These are phyloP conservation scores for Hestina assimilis DNA, from an alignment of 1,140 invertebrate species.

Conservation along the genomic window DNA sequence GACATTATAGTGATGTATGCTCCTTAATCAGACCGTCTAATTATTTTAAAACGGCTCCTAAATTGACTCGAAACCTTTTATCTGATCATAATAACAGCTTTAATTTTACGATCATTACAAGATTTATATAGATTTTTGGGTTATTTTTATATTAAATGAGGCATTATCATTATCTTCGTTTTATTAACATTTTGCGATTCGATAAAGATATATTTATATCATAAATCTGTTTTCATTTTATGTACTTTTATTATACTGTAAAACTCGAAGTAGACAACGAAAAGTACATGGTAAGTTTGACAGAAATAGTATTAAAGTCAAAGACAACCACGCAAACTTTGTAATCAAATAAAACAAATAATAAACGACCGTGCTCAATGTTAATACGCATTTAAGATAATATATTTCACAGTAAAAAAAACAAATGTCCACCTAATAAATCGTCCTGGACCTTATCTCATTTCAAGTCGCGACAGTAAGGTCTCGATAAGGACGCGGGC, in stretches of 20 bases:
- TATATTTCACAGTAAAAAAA: slow-evolving; percentile 68
- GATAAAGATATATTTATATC: not conserved
- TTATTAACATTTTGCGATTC: not conserved
- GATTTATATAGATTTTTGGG: slow-evolving; percentile 8
- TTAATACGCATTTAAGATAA: slow-evolving; percentile 76
- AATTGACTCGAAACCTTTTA: slow-evolving; percentile 37
- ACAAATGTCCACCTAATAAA: slow-evolving; percentile 73
- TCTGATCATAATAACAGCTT: slow-evolving; percentile 28
- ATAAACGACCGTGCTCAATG: slow-evolving; percentile 47
- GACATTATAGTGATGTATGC: slow-evolving; percentile 66
- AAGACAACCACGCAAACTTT: not conserved
- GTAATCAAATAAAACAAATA: not conserved
- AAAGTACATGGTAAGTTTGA: not conserved
- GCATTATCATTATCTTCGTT: not conserved
- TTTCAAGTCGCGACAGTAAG: slow-evolving; percentile 60
- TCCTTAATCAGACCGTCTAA: slow-evolving; percentile 52
- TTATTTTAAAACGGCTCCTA: slow-evolving; percentile 65
- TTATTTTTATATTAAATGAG: slow-evolving; percentile 13
- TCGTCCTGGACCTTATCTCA: slow-evolving; percentile 62
- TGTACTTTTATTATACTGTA: not conserved
- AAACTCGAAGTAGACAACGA: not conserved
- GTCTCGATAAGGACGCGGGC: slow-evolving; percentile 56
- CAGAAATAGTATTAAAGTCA: slow-evolving; percentile 1
- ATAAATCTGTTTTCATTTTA: not conserved
- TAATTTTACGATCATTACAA: slow-evolving; percentile 17